Base-by-base conservation (phyloP, 2,888 invertebrate genomes). In the Ichneumon xanthorius region DNA sequence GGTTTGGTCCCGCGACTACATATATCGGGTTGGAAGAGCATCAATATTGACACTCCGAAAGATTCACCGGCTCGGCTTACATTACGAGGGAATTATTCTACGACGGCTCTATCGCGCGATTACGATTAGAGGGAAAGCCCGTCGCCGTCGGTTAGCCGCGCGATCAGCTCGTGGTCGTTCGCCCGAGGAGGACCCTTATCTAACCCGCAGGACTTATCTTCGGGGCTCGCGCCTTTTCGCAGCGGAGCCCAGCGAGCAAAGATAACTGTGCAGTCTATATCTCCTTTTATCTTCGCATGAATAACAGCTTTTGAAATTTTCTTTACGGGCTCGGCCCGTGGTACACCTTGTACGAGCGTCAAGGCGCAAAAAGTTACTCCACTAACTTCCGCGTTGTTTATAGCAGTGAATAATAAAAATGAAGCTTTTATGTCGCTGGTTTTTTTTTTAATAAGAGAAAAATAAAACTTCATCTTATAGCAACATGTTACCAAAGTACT, bases 221-320 rank as follows among this genome's bases (percentile, higher is more conserved):
- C 61, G 48, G 81, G 68, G 53, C 75, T 81, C 72, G 67, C 80
- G 19, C 75, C n/a, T 37, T 78, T 16, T 26, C 53, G 16, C 55
- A 19, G 33, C 78, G 14, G n/a, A 72, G 65, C 50, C 72, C 26
- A 58, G 11, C 30, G 55, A 37, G 78, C 9, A 58, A 79, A 70
- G 80, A 80, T 79, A 82, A 67, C 76, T 63, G 79, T 76, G 84
- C 86, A 80, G 70, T 85, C 79, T 50, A 58, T 85, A 76, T 76
- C 71, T 63, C 53, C 45, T 80, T 81, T 86, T 87, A 87, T 87
- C 86, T 82, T 75, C 72, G 71, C 88, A 86, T 87, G 90, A 89
- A 89, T 89, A 90, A 90, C 89, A 89, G 85, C 92, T 90, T 89
- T 88, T 86, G 88, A 92, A 91, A 91, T 88, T 89, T 87, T 75